Evolutionary conservation across 2,113 vertebrate species (phyloP).

Genomic region (Catharus fuscescens): DNA sequence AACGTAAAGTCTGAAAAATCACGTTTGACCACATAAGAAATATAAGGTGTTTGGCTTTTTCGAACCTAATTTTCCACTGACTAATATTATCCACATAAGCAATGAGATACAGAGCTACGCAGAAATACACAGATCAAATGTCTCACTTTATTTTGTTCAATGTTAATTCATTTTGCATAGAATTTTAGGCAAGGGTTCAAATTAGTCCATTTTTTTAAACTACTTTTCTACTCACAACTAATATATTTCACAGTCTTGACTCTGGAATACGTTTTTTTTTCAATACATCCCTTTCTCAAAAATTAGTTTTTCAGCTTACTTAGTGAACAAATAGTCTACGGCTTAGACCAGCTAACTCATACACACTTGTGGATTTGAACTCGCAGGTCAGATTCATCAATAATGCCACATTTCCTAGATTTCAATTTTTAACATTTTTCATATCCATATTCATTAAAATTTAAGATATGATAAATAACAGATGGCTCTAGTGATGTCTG

Average conservation of each 20-base stretch:
- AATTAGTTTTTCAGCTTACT: neutral
- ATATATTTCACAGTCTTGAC: neutral
- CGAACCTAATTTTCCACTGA: neutral
- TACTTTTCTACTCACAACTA: neutral
- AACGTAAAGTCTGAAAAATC: neutral
- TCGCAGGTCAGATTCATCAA: neutral
- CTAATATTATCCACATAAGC: neutral
- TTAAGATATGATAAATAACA: conserved; percentile 31
- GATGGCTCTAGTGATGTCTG: neutral
- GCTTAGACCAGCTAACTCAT: neutral
- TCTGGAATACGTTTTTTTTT: neutral
- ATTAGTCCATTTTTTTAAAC: neutral
- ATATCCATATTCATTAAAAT: conserved; percentile 35
- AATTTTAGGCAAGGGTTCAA: neutral
- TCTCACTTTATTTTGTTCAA: neutral
- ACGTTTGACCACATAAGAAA: neutral
- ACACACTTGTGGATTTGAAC: conserved; percentile 12
- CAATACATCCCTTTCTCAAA: neutral
- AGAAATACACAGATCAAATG: neutral
- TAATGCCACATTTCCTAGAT: neutral
- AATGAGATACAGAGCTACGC: neutral
- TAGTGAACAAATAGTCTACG: neutral
- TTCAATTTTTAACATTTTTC: conserved; percentile 40
- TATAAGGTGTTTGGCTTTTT: neutral
- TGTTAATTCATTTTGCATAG: neutral